Evolutionary conservation across 2,797 vertebrate genomes (phyloP).

Genomic region (Nyctibius grandis): DNA sequence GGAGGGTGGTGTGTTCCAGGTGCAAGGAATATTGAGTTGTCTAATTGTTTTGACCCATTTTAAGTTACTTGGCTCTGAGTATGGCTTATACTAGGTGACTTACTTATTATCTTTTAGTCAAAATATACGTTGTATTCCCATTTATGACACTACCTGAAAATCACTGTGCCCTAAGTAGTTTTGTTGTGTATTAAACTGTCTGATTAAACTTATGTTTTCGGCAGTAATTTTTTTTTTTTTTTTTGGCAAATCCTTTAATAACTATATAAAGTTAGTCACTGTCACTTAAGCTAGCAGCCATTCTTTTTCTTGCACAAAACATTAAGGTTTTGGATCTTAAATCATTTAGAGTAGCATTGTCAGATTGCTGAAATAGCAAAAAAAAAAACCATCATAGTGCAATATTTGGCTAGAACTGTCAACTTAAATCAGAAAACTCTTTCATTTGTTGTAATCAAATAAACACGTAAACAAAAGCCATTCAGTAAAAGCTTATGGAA

Average conservation of each 20-base stretch:
- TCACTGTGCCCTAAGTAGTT: neutral
- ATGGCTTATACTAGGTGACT: neutral
- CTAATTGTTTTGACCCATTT: neutral
- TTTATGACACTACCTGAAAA: neutral
- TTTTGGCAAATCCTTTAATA: neutral
- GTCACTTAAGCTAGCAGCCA: neutral
- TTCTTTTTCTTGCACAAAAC: neutral
- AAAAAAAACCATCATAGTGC: neutral
- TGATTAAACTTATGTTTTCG: neutral
- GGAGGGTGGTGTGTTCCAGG: neutral
- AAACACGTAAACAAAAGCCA: neutral
- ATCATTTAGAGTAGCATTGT: conserved; percentile 9
- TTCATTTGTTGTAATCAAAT: conserved; percentile 37
- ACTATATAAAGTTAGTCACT: conserved; percentile 9
- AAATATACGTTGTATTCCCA: neutral
- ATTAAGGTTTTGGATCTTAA: conserved; percentile 22
- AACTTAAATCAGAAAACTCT: conserved; percentile 16
- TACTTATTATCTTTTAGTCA: neutral
- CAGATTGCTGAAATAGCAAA: conserved; percentile 39
- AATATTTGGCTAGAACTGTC: conserved; percentile 25
- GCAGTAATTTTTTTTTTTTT: neutral
- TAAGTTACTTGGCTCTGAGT: neutral
- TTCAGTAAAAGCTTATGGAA: neutral
- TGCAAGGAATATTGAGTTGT: neutral
- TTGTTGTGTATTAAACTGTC: neutral